These are phyloP conservation scores for Cephalopholis sonnerati DNA, from an alignment of 2,113 vertebrate species.

Conservation along the genomic window DNA sequence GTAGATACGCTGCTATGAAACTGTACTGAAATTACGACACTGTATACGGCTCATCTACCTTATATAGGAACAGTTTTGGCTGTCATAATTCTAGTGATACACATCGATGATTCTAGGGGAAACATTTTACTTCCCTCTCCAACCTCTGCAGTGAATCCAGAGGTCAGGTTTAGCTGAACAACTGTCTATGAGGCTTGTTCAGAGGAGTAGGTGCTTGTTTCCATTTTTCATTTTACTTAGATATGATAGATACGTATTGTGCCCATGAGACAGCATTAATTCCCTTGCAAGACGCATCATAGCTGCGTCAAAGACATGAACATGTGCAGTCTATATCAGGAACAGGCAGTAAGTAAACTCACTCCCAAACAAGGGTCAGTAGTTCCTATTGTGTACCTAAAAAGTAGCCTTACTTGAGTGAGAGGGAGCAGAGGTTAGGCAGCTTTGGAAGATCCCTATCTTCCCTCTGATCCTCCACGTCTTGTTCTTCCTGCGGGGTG, in stretches of 20 bases:
- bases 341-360: background rate
- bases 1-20: too few relatives aligned
- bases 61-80: background rate
- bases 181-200: background rate
- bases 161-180: background rate
- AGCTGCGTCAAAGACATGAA: background rate
- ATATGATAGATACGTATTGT: background rate
- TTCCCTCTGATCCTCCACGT: conserved; percentile 30
- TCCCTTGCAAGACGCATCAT: background rate
- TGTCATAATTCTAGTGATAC: background rate
- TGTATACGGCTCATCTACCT: background rate
- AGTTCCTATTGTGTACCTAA: background rate
- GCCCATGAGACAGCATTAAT: background rate
- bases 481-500: conserved; percentile 15
- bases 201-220: background rate
- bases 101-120: background rate
- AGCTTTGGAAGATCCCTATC: conserved; percentile 64
- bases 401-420: conserved; percentile 75
- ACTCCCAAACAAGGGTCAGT: background rate
- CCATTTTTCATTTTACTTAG: background rate
- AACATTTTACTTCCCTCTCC: background rate
- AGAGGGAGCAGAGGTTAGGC: conserved; percentile 76
- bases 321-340: too few relatives aligned
- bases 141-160: background rate
- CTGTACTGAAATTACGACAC: background rate